Conservation (phyloP, 2,888 invertebrate genomes). For the Sturmia bella region DNA sequence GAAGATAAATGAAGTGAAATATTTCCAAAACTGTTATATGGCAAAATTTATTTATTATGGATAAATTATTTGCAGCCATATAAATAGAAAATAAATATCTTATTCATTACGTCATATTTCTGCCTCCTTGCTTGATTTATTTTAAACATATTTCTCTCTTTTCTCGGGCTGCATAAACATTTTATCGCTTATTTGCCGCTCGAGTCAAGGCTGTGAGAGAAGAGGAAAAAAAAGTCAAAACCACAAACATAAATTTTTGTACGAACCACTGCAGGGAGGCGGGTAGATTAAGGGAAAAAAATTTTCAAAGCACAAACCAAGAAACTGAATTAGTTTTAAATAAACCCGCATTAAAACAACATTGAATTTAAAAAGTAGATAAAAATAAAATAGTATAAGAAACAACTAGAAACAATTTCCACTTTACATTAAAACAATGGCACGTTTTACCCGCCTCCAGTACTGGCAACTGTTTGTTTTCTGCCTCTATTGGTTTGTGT, state of each 20-base stretch:
- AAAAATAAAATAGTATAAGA: conserved; percentile 18
- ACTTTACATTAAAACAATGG: conserved; percentile 36
- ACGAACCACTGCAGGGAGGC: neutral
- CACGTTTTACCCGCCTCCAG: conserved; percentile 61
- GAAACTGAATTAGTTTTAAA: conserved; percentile 56
- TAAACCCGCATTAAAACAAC: conserved; percentile 46
- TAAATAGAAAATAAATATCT: too few relatives aligned
- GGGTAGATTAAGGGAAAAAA: conserved; percentile 12
- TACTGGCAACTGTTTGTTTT: conserved; percentile 69
- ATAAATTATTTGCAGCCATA: too few relatives aligned
- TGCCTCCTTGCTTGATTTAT: too few relatives aligned
- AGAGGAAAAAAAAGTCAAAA: conserved; percentile 15
- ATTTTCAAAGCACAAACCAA: conserved; percentile 10
- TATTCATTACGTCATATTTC: too few relatives aligned
- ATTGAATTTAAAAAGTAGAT: conserved; percentile 23
- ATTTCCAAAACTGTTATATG: too few relatives aligned
- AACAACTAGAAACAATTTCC: neutral
- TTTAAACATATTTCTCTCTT: neutral
- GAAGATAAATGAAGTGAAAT: too few relatives aligned
- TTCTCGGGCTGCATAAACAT: neutral
- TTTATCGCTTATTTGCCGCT: conserved; percentile 41
- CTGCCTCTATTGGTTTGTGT: conserved; percentile 73
- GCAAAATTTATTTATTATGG: too few relatives aligned
- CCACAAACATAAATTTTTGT: conserved; percentile 19
- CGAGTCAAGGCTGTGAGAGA: conserved; percentile 49